Evolutionary conservation across 2,113 vertebrate genomes (phyloP).

Genomic region (Megaptera novaeangliae): DNA sequence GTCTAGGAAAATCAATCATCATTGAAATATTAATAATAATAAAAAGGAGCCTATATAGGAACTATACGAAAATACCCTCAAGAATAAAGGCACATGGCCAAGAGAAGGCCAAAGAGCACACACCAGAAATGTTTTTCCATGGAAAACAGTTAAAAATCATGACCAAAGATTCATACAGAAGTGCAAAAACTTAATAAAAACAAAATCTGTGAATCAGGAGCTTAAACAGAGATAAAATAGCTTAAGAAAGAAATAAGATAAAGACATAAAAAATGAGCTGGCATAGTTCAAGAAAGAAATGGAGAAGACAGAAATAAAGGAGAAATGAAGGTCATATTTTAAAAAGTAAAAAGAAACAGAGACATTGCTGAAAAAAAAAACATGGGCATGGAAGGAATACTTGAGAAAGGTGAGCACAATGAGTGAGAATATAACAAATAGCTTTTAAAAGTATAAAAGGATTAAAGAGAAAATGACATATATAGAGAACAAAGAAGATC

Average conservation of each 20-base stretch:
- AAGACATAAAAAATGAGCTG: slow-evolving; percentile 1
- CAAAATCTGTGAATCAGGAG: not conserved
- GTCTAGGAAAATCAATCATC: not conserved
- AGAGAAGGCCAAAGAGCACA: not conserved
- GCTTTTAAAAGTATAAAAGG: not conserved
- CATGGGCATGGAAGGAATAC: not conserved
- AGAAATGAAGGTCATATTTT: slow-evolving; percentile 13
- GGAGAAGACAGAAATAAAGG: not conserved
- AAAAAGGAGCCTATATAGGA: not conserved
- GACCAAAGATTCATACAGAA: not conserved
- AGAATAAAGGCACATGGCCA: not conserved
- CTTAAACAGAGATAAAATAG: not conserved
- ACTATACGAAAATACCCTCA: not conserved
- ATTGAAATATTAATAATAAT: slow-evolving; percentile 13
- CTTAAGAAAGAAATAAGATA: slow-evolving; percentile 25
- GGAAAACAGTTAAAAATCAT: not conserved
- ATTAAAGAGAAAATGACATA: slow-evolving; percentile 29
- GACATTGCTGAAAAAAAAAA: not conserved
- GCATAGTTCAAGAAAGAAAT: slow-evolving; percentile 1
- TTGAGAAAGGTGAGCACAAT: slow-evolving; percentile 22
- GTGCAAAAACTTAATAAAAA: not conserved
- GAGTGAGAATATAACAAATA: slow-evolving; percentile 14
- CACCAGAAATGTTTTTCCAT: not conserved
- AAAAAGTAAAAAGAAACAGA: not conserved
- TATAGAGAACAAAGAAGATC: not conserved